phyloP scores from a whole-genome alignment of 2,797 vertebrate species.

The Argya squamiceps region DNA sequence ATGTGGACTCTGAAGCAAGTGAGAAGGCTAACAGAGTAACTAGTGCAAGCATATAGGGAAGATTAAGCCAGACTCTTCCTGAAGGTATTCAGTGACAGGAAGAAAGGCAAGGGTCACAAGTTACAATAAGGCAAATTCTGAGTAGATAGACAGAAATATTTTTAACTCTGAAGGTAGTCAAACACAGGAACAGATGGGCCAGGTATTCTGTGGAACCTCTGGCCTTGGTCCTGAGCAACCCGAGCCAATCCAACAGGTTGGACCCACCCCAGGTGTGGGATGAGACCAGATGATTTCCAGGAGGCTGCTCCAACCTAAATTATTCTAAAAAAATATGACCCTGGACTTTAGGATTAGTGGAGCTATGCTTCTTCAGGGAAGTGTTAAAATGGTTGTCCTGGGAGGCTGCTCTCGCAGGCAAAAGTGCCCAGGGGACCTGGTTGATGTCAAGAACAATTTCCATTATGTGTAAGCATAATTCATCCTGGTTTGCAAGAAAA shows the following conservation, averaged over 20 bases:
- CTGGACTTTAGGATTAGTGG: background rate
- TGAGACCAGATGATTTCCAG: background rate
- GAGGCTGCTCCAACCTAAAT: background rate
- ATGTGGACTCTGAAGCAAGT: background rate
- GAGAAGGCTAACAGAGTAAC: background rate
- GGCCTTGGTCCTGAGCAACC: background rate
- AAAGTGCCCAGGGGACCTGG: background rate
- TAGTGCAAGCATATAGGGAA: background rate
- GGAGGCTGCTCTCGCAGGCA: background rate
- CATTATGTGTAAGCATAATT: background rate
- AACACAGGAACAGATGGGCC: background rate
- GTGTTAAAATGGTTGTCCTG: background rate
- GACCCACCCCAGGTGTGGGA: background rate
- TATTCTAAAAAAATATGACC: background rate
- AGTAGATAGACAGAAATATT: background rate
- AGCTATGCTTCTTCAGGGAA: background rate
- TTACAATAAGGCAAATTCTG: background rate
- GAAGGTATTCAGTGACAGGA: background rate
- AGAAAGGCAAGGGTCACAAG: background rate
- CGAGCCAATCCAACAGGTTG: accelerated
- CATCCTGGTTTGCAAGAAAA: background rate
- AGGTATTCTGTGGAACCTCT: background rate
- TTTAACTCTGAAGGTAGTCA: background rate
- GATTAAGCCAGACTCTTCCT: background rate
- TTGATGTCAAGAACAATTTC: background rate